A percentile compares a stretch with the other conserved stretches of the same genome.
Evolutionary conservation across 2,113 vertebrate species (phyloP).

Genomic region (Carassius auratus): DNA sequence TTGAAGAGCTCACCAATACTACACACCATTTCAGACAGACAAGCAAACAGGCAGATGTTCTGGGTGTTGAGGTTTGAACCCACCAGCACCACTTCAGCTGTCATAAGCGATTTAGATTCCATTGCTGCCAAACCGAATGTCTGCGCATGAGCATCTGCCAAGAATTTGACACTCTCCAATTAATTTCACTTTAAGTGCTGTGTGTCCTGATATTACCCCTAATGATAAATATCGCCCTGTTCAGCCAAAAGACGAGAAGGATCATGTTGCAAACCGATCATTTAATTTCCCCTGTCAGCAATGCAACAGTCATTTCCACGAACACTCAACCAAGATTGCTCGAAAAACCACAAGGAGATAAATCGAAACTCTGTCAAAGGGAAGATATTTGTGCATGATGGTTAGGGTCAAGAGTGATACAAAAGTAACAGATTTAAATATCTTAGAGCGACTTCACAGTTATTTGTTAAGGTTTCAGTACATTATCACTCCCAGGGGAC

Average conservation of each 20-base stretch:
- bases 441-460: background rate
- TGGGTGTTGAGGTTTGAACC: slow-evolving; percentile 31
- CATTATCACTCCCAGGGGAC: background rate
- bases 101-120: slow-evolving; percentile 63
- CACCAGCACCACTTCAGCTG: slow-evolving; percentile 64
- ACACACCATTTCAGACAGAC: background rate
- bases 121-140: slow-evolving; percentile 58
- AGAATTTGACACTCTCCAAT: slow-evolving; percentile 57
- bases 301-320: slow-evolving; percentile 36
- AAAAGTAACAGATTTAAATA: slow-evolving; percentile 1
- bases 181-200: slow-evolving; percentile 66
- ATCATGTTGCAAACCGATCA: slow-evolving; percentile 60
- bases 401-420: slow-evolving; percentile 10
- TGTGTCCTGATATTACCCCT: slow-evolving; percentile 63
- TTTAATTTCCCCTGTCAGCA: slow-evolving; percentile 64
- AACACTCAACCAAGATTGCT: slow-evolving; percentile 52
- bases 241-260: slow-evolving; percentile 61
- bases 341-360: slow-evolving; percentile 54
- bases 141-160: slow-evolving; percentile 56
- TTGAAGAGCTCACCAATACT: background rate
- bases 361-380: slow-evolving; percentile 29
- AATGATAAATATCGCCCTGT: slow-evolving; percentile 65
- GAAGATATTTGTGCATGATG: slow-evolving; percentile 43
- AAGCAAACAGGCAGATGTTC: background rate
- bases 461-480: slow-evolving; percentile 1